phyloP scores from a whole-genome alignment of 2,888 invertebrate species.

The Margaritifera margaritifera region DNA sequence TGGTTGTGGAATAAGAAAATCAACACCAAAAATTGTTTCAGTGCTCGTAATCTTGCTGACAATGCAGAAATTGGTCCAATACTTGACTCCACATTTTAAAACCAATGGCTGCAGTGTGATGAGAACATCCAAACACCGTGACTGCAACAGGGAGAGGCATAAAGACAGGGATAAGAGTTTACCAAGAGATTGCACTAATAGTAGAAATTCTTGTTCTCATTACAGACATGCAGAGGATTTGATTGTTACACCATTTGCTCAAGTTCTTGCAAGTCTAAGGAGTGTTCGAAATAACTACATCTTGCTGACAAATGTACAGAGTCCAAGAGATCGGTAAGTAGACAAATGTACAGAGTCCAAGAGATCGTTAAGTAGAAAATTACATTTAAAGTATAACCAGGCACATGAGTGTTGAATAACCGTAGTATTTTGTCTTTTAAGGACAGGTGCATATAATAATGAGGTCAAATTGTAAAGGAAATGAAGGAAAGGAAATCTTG shows the following conservation, averaged over 20 bases:
- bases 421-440: no score
- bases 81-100: conserved; percentile 50
- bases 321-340: conserved; percentile 65
- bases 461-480: no score
- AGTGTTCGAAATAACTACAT: conserved; percentile 99
- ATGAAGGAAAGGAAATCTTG: no score
- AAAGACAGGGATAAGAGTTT: conserved; percentile 1
- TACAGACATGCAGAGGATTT: conserved; percentile 97
- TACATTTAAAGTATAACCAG: neutral
- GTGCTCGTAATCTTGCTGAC: no score
- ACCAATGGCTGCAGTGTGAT: conserved; percentile 45
- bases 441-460: no score
- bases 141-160: conserved; percentile 19
- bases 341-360: conserved; percentile 81
- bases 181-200: conserved; percentile 19
- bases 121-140: conserved; percentile 36
- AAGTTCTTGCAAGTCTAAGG: conserved; percentile 98
- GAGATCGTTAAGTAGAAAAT: conserved; percentile 58
- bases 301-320: conserved; percentile 87
- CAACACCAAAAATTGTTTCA: no score
- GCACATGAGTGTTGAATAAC: neutral
- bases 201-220: conserved; percentile 68
- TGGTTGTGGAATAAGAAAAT: no score
- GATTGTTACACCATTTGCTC: conserved; percentile 99
- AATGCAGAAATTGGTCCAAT: conserved; percentile 53